Percentiles rank a stretch among this genome's conserved stretches.
phyloP scores from a whole-genome alignment of 2,888 invertebrate genomes.

The Nomada fabriciana region DNA sequence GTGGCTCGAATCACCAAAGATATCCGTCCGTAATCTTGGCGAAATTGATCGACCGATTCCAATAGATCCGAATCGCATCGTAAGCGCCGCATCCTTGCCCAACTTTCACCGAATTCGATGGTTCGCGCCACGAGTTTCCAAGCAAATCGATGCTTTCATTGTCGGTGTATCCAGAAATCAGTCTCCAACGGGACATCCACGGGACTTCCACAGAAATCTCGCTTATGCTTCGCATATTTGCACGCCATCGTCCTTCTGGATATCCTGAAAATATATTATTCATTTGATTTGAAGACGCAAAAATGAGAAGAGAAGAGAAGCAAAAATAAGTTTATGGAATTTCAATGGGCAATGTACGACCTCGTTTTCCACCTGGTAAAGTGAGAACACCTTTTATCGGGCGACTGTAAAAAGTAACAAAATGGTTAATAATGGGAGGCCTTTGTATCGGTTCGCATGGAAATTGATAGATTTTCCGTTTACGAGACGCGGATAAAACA shows the following conservation, averaged over 20 bases:
- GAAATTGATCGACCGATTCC: constrained; percentile 39
- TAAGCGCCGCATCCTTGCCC: background rate
- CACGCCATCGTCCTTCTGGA: constrained; percentile 44
- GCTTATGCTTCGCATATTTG: constrained; percentile 51
- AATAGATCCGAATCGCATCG: constrained; percentile 30
- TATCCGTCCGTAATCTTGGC: constrained; percentile 9
- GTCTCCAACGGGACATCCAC: constrained; percentile 52
- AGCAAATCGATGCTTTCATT: constrained; percentile 23
- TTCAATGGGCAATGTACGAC: too few species aligned
- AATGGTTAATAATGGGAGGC: constrained; percentile 37
- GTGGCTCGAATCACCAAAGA: constrained; percentile 54
- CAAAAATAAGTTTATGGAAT: too few species aligned
- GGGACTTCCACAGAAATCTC: constrained; percentile 32
- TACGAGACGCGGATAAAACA: constrained; percentile 55
- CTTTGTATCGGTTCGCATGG: constrained; percentile 31
- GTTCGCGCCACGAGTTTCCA: constrained; percentile 9
- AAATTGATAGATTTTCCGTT: constrained; percentile 61
- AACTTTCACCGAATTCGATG: constrained; percentile 38
- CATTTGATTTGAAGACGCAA: background rate
- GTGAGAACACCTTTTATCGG: too few species aligned
- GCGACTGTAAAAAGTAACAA: constrained; percentile 5
- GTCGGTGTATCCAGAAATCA: constrained; percentile 31
- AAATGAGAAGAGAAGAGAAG: too few species aligned
- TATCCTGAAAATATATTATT: constrained; percentile 38
- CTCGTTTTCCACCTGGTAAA: too few species aligned